Percentiles rank a stretch among this genome's conserved stretches.
Evolutionary conservation across 2,888 invertebrate species (phyloP).

Genomic region (Folsomia candida): DNA sequence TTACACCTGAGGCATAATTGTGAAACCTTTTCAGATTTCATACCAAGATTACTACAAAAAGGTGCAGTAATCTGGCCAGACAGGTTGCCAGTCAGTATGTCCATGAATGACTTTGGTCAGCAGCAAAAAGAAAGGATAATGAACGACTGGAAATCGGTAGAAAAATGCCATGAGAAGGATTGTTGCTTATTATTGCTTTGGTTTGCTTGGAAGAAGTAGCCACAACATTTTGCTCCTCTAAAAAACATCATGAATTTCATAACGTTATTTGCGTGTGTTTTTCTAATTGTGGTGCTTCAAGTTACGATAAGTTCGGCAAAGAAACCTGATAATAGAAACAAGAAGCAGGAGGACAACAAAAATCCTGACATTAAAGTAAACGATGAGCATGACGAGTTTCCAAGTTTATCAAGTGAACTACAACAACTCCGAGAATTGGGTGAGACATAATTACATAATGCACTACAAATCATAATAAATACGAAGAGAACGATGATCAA

Average conservation of each 20-base stretch:
- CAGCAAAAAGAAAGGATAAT: neutral
- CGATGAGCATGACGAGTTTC: too few relatives aligned
- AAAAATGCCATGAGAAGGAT: too few relatives aligned
- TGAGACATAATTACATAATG: neutral
- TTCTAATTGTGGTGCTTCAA: neutral
- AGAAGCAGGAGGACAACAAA: too few relatives aligned
- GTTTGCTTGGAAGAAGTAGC: too few relatives aligned
- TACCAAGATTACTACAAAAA: neutral
- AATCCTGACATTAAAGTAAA: neutral
- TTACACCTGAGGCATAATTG: too few relatives aligned
- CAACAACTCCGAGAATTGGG: constrained; percentile 1
- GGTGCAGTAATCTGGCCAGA: neutral
- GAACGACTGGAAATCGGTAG: neutral
- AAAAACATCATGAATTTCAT: neutral
- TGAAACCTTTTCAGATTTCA: neutral
- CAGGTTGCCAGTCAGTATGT: neutral
- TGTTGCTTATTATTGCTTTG: too few relatives aligned
- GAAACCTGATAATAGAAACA: neutral
- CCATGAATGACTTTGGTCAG: neutral
- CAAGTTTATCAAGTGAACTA: neutral
- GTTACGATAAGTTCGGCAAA: neutral
- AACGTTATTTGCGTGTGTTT: neutral
- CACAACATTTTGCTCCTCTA: too few relatives aligned
- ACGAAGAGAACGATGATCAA: too few relatives aligned
- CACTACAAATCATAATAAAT: too few relatives aligned